Evolutionary conservation across 2,888 invertebrate species (phyloP).

Genomic region (Athetis lepigone): DNA sequence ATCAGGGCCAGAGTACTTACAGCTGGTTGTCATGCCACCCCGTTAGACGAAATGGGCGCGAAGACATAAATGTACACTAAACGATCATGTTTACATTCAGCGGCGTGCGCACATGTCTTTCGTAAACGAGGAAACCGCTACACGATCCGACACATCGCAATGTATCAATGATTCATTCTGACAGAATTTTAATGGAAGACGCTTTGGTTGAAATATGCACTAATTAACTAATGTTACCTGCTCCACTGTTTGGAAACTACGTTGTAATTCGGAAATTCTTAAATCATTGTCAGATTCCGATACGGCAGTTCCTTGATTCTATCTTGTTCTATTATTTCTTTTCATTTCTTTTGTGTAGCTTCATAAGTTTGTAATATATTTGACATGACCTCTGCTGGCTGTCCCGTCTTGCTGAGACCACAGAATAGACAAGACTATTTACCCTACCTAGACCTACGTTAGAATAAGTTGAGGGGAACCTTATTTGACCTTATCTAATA

Average conservation of each 20-base stretch:
- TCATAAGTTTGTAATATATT: neutral
- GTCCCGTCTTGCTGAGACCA: neutral
- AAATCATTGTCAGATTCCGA: neutral
- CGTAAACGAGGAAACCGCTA: conserved; percentile 49
- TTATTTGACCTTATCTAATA: too few relatives aligned
- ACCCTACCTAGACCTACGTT: too few relatives aligned
- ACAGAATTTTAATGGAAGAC: conserved; percentile 29
- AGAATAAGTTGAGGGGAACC: neutral
- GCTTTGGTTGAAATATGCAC: conserved; percentile 3
- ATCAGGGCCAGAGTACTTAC: conserved; percentile 21
- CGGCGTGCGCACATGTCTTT: conserved; percentile 27
- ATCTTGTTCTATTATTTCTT: neutral
- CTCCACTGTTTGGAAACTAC: conserved; percentile 16
- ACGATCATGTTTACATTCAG: conserved; percentile 28
- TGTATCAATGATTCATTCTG: conserved; percentile 28
- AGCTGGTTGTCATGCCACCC: conserved; percentile 17
- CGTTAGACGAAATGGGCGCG: conserved; percentile 44
- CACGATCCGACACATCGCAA: conserved; percentile 21
- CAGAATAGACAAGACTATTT: too few relatives aligned
- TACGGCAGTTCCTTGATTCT: neutral
- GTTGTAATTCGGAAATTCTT: neutral
- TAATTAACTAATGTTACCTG: neutral
- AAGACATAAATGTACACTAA: conserved; percentile 31
- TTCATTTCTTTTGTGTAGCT: neutral
- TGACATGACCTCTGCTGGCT: neutral